These are phyloP conservation scores for Tillus elongatus DNA, from an alignment of 2,888 invertebrate species.

Conservation along the genomic window DNA sequence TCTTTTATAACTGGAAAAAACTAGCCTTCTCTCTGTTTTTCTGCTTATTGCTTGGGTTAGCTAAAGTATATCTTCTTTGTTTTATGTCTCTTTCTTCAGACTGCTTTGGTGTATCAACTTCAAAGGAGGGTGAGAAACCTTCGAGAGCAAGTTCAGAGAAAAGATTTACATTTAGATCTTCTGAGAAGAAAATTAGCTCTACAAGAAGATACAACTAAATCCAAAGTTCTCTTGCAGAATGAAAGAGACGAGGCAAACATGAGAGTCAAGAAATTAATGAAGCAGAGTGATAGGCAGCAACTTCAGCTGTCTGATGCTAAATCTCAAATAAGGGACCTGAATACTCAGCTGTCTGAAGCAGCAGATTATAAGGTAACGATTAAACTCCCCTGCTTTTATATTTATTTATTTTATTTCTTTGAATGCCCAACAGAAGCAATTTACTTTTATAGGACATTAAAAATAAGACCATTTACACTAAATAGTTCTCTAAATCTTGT, in stretches of 20 bases:
- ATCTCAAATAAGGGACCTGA: constrained; percentile 71
- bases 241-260: constrained; percentile 61
- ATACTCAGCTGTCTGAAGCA: constrained; percentile 75
- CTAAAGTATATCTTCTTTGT: no score
- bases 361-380: constrained; percentile 79
- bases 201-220: constrained; percentile 65
- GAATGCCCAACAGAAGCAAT: no score
- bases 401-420: no score
- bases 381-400: no score
- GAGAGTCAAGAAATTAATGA: constrained; percentile 69
- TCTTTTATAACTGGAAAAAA: no score
- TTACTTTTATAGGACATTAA: no score
- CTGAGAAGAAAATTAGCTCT: constrained; percentile 77
- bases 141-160: constrained; percentile 82
- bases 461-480: background rate
- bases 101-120: constrained; percentile 79
- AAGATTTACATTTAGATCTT: constrained; percentile 85
- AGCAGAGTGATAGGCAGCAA: constrained; percentile 74
- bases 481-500: no score
- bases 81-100: no score
- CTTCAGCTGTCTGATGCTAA: constrained; percentile 74
- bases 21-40: no score
- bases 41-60: no score
- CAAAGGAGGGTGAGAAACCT: constrained; percentile 78
- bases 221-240: constrained; percentile 53